Evolutionary conservation across 1,140 invertebrate genomes (phyloP).

Genomic region (Argopecten irradians): DNA sequence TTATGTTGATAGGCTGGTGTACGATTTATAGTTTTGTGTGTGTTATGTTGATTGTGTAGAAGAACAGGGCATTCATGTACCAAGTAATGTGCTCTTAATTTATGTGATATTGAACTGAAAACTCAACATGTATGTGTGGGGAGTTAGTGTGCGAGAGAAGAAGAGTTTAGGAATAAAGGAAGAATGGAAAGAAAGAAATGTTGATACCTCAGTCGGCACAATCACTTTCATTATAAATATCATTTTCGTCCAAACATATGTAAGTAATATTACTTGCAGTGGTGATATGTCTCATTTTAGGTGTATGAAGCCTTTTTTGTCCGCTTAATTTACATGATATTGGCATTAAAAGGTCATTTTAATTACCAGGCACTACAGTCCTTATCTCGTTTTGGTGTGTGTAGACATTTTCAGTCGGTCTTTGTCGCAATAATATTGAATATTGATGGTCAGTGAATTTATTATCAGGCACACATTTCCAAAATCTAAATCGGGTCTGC

Average conservation of each 20-base stretch:
- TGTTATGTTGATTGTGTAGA: too few relatives aligned
- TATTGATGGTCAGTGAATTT: too few relatives aligned
- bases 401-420: too few relatives aligned
- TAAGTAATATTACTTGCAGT: background rate
- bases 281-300: background rate
- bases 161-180: background rate
- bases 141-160: background rate
- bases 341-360: background rate
- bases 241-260: slow-evolving; percentile 9
- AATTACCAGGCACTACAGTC: too few relatives aligned
- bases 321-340: background rate
- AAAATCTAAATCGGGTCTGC: too few relatives aligned
- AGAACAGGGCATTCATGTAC: background rate
- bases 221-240: slow-evolving; percentile 6
- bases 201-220: background rate
- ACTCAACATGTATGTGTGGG: background rate
- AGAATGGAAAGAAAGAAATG: background rate
- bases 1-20: too few relatives aligned
- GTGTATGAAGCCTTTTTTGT: background rate
- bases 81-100: background rate
- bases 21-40: too few relatives aligned
- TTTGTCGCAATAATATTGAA: too few relatives aligned
- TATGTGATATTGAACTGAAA: background rate
- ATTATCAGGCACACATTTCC: too few relatives aligned
- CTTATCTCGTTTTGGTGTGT: too few relatives aligned